phyloP scores from a whole-genome alignment of 2,113 vertebrate species.

The Calonectris borealis region DNA sequence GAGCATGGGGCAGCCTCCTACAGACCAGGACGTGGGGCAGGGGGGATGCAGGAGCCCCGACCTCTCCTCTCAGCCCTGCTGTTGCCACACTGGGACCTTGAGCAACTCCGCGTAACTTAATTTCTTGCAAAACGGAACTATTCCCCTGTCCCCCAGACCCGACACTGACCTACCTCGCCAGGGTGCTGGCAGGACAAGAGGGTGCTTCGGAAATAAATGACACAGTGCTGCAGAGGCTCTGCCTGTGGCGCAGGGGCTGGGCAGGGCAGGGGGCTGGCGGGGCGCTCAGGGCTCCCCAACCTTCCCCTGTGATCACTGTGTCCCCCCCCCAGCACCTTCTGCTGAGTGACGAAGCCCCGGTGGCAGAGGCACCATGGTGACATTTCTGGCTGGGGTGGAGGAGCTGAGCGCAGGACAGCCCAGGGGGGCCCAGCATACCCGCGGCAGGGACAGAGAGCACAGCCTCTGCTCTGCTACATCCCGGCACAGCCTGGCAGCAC shows the following conservation, averaged over 20 bases:
- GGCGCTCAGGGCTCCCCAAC: neutral
- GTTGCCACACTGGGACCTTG: neutral
- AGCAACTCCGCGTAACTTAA: neutral
- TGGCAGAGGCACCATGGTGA: neutral
- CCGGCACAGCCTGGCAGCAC: neutral
- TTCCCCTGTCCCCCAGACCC: fast-evolving
- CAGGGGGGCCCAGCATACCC: fast-evolving
- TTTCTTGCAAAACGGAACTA: neutral
- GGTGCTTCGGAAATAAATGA: neutral
- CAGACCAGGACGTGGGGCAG: neutral
- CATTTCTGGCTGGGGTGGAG: neutral
- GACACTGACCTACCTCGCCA: neutral
- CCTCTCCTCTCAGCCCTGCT: neutral
- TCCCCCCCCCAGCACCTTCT: neutral
- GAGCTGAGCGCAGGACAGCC: fast-evolving
- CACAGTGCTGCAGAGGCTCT: neutral
- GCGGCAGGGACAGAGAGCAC: fast-evolving
- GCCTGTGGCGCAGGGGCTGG: neutral
- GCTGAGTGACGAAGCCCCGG: neutral
- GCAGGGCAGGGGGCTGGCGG: neutral
- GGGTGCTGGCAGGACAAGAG: neutral
- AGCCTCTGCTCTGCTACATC: neutral
- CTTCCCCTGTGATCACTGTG: fast-evolving
- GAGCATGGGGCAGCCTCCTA: fast-evolving
- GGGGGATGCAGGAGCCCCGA: fast-evolving